Conservation (phyloP, 1,140 invertebrate species). For the Ostrea denselamellosa region DNA sequence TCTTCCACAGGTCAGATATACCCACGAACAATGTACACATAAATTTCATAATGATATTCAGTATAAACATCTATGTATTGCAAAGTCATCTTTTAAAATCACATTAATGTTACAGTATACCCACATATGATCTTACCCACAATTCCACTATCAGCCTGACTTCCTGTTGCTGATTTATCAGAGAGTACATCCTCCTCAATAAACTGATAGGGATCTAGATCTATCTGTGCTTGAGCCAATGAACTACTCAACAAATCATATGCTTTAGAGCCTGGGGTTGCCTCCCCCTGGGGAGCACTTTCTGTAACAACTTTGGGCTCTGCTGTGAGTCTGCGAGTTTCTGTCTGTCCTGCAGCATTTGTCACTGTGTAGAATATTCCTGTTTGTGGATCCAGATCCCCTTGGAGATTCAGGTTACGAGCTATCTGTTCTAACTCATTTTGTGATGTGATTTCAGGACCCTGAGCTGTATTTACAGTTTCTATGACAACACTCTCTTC, state of each 20-base stretch:
- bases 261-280: conserved; percentile 50
- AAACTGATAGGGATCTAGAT: conserved; percentile 75
- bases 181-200: conserved; percentile 65
- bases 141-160: conserved; percentile 21
- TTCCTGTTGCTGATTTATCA: conserved; percentile 47
- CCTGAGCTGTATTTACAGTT: conserved; percentile 33
- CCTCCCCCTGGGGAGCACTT: not conserved
- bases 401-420: conserved; percentile 52
- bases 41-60: no score
- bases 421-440: conserved; percentile 56
- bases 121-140: not conserved
- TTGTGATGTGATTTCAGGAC: conserved; percentile 42
- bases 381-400: conserved; percentile 76
- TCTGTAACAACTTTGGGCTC: not conserved
- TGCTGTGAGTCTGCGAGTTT: conserved; percentile 30
- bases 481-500: conserved; percentile 21
- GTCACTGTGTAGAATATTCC: conserved; percentile 72
- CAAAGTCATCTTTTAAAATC: no score
- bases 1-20: no score
- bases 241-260: conserved; percentile 77
- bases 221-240: conserved; percentile 76
- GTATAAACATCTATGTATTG: no score
- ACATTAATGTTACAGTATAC: no score
- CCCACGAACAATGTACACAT: no score
- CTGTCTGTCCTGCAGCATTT: conserved; percentile 43